Evolutionary conservation across 2,113 vertebrate species (phyloP).

Genomic region (Chiloscyllium plagiosum): DNA sequence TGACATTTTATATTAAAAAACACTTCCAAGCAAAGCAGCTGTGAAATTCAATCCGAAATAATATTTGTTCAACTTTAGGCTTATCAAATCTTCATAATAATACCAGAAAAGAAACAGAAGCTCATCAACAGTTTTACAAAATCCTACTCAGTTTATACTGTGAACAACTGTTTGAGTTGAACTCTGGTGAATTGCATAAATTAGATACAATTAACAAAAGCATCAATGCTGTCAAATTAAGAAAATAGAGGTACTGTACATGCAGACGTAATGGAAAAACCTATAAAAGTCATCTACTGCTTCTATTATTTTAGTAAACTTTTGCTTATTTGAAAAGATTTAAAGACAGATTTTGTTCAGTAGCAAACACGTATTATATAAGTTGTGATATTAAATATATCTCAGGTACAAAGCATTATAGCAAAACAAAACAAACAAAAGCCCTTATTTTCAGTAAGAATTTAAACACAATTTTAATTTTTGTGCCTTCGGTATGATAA

Average conservation of each 20-base stretch:
- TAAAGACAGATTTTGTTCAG: slow-evolving; percentile 44
- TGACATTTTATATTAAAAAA: slow-evolving; percentile 33
- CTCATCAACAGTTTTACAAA: slow-evolving; percentile 24
- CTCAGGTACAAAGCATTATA: slow-evolving; percentile 42
- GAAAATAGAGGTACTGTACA: slow-evolving; percentile 74
- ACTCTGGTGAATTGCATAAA: slow-evolving; percentile 60
- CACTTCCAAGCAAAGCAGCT: slow-evolving; percentile 35
- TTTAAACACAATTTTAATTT: slow-evolving; percentile 34
- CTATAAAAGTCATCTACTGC: slow-evolving; percentile 52
- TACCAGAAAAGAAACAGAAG: neutral
- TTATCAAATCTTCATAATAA: slow-evolving; percentile 13
- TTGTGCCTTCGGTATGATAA: slow-evolving; percentile 34
- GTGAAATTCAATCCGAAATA: slow-evolving; percentile 24
- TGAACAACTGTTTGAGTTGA: slow-evolving; percentile 13
- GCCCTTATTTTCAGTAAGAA: slow-evolving; percentile 37
- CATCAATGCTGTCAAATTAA: slow-evolving; percentile 72
- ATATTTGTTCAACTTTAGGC: slow-evolving; percentile 14
- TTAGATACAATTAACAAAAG: slow-evolving; percentile 67
- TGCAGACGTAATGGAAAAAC: slow-evolving; percentile 75
- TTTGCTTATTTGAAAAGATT: slow-evolving; percentile 34
- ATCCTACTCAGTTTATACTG: slow-evolving; percentile 6
- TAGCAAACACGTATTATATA: slow-evolving; percentile 66
- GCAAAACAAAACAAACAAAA: slow-evolving; percentile 36
- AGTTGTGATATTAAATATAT: slow-evolving; percentile 31
- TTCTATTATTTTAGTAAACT: neutral